Base-by-base conservation (phyloP, 2,113 vertebrate genomes). In the Ctenomys sociabilis region DNA sequence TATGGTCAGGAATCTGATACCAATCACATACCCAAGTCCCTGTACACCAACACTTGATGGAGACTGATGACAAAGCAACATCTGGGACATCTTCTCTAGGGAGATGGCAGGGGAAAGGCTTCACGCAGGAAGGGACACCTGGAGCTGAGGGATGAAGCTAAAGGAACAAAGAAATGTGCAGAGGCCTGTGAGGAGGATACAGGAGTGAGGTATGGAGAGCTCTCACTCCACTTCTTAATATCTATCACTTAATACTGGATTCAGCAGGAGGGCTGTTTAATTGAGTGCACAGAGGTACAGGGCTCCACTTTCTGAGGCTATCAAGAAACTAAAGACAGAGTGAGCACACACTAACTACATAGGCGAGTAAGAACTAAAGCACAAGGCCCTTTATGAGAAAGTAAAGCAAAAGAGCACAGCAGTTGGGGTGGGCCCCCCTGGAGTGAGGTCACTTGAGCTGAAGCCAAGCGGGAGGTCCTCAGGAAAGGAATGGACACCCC, bases 231-330 rank as follows among this genome's bases (percentile, higher is more conserved):
- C 85, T 82, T 77, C 75, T 45, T 88, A 95, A 91, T 95, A 93
- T 83, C 87, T 45, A 81, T 45, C 82, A 57, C 68, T 91, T 82
- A 54, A 68, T 12, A 85, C 3, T 49, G 70, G 37, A 91, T 75
- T 97, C 75, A 72, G 49, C 63, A 96, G 54, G 66, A 93, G 85
- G 59, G 40, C 24, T 82, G 16, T 87, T 80, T 80, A 87, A 87
- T 0, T 12, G 68, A 49, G n/a, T 52, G 93, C 93, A 81, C 75
- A 70, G 91, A 93, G 78, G 73, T 75, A 45, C 4, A 88, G 70
- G 40, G 32, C 21, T 75, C 40, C 70, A 87, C 52, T 28, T 45
- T 85, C 40, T 66, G 70, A 93, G 61, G 40, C 75, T 66, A 87
- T 61, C 28, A 66, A 86, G 43, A 88, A 72, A 82, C 63, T 37